Evolutionary conservation across 2,797 vertebrate genomes (phyloP).

Genomic region (Synaphobranchus kaupii): DNA sequence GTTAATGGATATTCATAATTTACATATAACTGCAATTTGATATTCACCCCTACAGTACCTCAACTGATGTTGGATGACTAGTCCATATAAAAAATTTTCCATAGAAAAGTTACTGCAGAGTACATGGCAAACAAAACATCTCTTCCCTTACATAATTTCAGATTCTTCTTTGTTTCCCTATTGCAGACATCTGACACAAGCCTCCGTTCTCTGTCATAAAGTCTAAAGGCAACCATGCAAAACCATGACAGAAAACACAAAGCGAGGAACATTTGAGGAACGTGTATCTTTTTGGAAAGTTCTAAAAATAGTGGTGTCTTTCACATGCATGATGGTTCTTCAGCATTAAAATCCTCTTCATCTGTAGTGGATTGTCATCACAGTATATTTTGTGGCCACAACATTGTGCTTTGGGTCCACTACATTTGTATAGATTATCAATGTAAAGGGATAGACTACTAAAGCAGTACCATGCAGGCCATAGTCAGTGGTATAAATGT

Average conservation of each 20-base stretch:
- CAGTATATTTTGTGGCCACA: not conserved
- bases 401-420: not conserved
- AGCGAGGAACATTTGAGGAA: not conserved
- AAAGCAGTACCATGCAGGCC: no score
- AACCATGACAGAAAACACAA: not conserved
- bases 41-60: not conserved
- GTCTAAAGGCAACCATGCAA: not conserved
- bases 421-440: not conserved
- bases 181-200: not conserved
- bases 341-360: not conserved
- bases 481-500: no score
- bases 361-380: not conserved
- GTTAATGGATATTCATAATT: not conserved
- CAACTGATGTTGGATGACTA: not conserved
- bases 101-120: not conserved
- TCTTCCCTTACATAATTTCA: not conserved
- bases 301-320: not conserved
- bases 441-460: not conserved
- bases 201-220: not conserved
- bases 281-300: not conserved
- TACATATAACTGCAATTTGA: not conserved
- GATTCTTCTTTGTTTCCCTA: not conserved
- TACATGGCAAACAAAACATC: not conserved
- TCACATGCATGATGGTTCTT: not conserved
- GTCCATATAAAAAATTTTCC: no score